phyloP scores from a whole-genome alignment of 1,140 invertebrate species.

The Pissodes strobi region DNA sequence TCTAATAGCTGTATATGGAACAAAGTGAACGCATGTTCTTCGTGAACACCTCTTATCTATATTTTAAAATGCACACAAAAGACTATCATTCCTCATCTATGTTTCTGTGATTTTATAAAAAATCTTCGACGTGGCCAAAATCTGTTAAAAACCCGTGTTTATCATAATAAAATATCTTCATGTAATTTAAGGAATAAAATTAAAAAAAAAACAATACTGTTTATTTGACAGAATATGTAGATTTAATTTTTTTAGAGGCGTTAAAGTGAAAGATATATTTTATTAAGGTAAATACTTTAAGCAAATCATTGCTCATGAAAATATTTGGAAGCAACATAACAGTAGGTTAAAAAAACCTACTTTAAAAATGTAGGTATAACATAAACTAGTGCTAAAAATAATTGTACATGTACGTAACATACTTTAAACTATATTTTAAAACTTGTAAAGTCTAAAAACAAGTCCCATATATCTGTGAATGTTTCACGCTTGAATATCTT shows the following conservation, averaged over 20 bases:
- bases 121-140: slow-evolving; percentile 24
- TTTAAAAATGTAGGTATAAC: slow-evolving; percentile 19
- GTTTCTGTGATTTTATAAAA: slow-evolving; percentile 19
- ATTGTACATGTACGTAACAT: slow-evolving; percentile 19
- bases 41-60: background rate
- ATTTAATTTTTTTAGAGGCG: background rate
- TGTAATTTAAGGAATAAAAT: too few species aligned
- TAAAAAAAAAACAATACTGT: too few species aligned
- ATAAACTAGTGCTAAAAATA: slow-evolving; percentile 12
- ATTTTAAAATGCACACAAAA: background rate
- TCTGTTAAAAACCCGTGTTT: background rate
- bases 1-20: background rate
- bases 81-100: slow-evolving; percentile 18
- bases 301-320: slow-evolving; percentile 19
- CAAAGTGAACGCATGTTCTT: background rate
- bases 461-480: slow-evolving; percentile 20
- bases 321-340: background rate
- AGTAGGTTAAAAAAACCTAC: slow-evolving; percentile 15
- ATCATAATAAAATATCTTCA: background rate
- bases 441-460: slow-evolving; percentile 22
- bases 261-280: background rate
- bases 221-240: too few species aligned
- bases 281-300: slow-evolving; percentile 7
- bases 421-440: slow-evolving; percentile 18
- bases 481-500: slow-evolving; percentile 25